Percentiles rank a stretch among this genome's conserved stretches.
These are phyloP conservation scores for Chaitophorus viminalis DNA, from an alignment of 2,888 invertebrate species.

Conservation along the genomic window DNA sequence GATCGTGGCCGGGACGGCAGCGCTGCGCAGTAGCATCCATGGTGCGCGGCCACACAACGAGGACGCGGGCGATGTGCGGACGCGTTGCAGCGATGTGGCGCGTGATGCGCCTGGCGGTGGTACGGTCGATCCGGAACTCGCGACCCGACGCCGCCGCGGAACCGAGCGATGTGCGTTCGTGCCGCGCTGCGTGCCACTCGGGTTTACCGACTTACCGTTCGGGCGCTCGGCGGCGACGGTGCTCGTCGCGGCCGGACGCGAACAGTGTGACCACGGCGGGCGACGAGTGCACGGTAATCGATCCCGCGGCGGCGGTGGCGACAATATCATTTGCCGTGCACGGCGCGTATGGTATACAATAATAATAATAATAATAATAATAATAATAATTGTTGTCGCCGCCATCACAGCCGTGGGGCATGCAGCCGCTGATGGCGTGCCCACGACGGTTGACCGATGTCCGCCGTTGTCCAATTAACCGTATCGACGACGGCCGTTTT, in stretches of 20 bases:
- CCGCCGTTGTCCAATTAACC: too few species aligned
- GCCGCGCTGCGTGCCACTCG: neutral
- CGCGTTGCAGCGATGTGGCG: neutral
- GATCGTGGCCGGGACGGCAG: neutral
- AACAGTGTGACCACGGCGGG: conserved; percentile 43
- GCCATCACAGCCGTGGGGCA: neutral
- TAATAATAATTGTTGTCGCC: too few species aligned
- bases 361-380: too few species aligned
- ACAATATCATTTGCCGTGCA: neutral
- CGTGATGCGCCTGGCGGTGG: conserved; percentile 5
- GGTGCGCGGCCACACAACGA: neutral
- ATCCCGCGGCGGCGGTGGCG: neutral
- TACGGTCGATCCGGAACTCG: conserved; percentile 34
- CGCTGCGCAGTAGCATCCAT: neutral
- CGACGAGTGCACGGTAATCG: conserved; percentile 42
- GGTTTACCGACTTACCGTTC: neutral
- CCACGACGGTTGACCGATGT: neutral
- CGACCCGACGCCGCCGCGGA: conserved; percentile 26
- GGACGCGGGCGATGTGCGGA: neutral
- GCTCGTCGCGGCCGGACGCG: conserved; percentile 6
- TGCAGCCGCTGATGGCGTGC: too few species aligned
- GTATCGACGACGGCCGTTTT: too few species aligned
- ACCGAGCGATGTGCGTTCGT: conserved; percentile 6
- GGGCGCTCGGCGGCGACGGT: conserved; percentile 17
- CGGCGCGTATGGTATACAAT: too few species aligned